A percentile compares a stretch with the other conserved stretches of the same genome.
phyloP scores from a whole-genome alignment of 2,888 invertebrate genomes.

The Sinhomidia bicolor region DNA sequence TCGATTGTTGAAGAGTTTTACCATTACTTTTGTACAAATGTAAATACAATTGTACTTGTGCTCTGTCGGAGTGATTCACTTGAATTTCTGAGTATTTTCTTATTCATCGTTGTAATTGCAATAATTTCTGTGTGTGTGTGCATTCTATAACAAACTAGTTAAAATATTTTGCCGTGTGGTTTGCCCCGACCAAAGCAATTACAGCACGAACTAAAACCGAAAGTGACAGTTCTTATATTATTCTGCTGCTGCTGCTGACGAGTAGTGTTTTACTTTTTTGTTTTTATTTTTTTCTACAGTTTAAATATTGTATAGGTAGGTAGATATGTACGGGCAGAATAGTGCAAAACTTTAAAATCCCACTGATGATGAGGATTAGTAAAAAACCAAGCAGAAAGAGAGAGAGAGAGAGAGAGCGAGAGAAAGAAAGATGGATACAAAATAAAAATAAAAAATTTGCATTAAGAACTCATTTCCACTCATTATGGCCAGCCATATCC shows the following conservation, averaged over 20 bases:
- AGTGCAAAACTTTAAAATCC: background rate
- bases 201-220: conserved; percentile 2
- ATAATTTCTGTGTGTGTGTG: too few relatives aligned
- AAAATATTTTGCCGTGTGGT: conserved; percentile 9
- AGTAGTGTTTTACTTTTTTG: background rate
- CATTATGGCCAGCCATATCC: conserved; percentile 31
- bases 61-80: background rate
- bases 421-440: too few relatives aligned
- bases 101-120: too few relatives aligned
- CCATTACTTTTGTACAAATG: background rate
- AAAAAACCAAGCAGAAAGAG: background rate
- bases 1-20: conserved; percentile 25
- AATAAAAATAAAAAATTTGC: too few relatives aligned
- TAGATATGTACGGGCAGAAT: too few relatives aligned
- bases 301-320: background rate
- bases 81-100: background rate
- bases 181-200: background rate
- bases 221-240: conserved; percentile 21
- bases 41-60: background rate
- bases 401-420: background rate
- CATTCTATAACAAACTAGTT: conserved; percentile 11
- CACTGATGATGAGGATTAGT: background rate
- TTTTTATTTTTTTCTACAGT: background rate
- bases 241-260: too few relatives aligned
- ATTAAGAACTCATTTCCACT: conserved; percentile 32